Base-by-base conservation (phyloP, 2,888 invertebrate species). In the Nephrotoma guestfalica region DNA sequence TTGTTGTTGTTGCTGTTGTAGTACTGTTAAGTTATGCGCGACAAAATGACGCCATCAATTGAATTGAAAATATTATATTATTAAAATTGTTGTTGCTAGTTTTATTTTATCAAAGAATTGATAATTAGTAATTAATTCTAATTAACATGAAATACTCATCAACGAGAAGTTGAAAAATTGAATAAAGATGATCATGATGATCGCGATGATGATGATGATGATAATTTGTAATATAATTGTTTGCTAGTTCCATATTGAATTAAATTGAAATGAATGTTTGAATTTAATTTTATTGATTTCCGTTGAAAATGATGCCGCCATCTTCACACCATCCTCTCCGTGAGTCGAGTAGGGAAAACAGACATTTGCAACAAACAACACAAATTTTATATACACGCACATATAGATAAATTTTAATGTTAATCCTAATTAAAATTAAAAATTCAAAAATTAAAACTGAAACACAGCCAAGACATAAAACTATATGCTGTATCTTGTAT, bases 81-180 rank as follows among this genome's bases (percentile, higher is more conserved):
- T 41, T 6, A 83, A 83, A 40, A 11, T 86, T 43, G 42, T 86
- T 86, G 42, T 85, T 85, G 18, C 11, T 57, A 15, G 47, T 15
- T 71, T 86, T 86, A 51, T 51, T 51, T 41, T 43, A 41, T 43
- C 40, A 40, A 86, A 86, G 51, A 86, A 86, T 86, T 86, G 51
- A 57, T 86, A 86, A 86, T 86, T 86, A 51, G 86, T 86, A 86
- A 86, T 86, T 86, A 57, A 86, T 86, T 86, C 86, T 86, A 86
- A 86, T 86, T 86, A 86, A 86, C 51, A 86, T 85, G 43, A 43
- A 85, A 85, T 84, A 71, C 71, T 71, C 30, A 30, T 71, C 71
- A 71, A 30, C 71, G 51, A 71, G 30, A 71, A 11, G 71, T 71
- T 71, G 30, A 71, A 71, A 71, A 71, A 71, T 71, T 71, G 71